Evolutionary conservation across 2,797 vertebrate species (phyloP).

Genomic region (Manis crassicaudata): DNA sequence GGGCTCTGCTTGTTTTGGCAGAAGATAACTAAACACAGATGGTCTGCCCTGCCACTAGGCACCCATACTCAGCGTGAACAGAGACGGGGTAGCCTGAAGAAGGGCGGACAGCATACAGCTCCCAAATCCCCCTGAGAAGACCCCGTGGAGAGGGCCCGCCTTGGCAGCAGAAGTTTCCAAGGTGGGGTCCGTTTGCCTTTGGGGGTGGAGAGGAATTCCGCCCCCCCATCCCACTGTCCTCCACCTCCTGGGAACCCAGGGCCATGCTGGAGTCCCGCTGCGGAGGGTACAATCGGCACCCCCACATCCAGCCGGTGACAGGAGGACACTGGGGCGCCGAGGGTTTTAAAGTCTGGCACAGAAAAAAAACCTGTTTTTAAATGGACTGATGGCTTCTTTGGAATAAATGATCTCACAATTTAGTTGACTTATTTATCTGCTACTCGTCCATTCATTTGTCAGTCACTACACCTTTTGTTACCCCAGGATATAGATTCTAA

Average conservation of each 20-base stretch:
- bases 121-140: too few species aligned
- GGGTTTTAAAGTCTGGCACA: not conserved
- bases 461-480: not conserved
- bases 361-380: not conserved
- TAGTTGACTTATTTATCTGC: not conserved
- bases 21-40: not conserved
- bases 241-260: too few species aligned
- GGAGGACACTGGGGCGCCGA: accelerated
- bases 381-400: not conserved
- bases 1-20: not conserved
- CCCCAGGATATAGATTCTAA: not conserved
- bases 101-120: too few species aligned
- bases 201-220: not conserved
- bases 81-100: accelerated
- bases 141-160: accelerated
- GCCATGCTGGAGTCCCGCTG: accelerated
- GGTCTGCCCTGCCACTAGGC: too few species aligned
- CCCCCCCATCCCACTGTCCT: not conserved
- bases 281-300: accelerated
- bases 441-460: not conserved
- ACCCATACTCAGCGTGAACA: not conserved
- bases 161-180: not conserved
- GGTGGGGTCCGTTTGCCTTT: accelerated
- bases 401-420: not conserved
- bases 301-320: not conserved